Conservation (phyloP, 2,113 vertebrate genomes). For the Guaruba guarouba region DNA sequence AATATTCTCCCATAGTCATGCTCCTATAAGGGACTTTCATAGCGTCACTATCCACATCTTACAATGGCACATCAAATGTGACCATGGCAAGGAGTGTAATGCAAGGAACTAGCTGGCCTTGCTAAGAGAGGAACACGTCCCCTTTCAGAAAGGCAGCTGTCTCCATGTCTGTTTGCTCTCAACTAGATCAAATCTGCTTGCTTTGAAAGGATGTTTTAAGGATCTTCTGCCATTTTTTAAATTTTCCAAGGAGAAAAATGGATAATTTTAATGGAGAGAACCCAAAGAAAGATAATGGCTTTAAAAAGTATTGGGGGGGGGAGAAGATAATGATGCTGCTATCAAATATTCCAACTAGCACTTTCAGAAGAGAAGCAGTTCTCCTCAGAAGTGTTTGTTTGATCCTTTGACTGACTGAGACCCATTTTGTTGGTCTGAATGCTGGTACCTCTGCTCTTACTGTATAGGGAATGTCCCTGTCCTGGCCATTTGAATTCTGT, state of each 20-base stretch:
- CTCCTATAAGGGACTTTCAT: neutral
- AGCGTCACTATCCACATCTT: neutral
- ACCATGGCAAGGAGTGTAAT: neutral
- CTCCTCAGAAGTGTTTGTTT: neutral
- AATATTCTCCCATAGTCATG: neutral
- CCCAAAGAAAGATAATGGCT: neutral
- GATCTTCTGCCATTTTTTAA: neutral
- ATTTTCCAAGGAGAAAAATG: neutral
- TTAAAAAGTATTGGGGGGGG: neutral
- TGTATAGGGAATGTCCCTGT: neutral
- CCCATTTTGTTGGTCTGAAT: neutral
- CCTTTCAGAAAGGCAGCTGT: neutral
- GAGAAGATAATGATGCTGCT: neutral
- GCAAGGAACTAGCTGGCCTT: neutral
- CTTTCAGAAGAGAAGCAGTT: neutral
- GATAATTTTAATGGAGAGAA: neutral
- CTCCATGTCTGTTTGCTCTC: neutral
- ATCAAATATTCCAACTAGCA: neutral
- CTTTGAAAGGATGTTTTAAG: neutral
- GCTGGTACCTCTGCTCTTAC: neutral
- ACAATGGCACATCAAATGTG: neutral
- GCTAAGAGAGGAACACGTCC: neutral
- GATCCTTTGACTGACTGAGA: neutral
- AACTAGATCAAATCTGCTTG: neutral
- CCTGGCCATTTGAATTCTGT: slow-evolving; percentile 27